Conservation (phyloP, 2,888 invertebrate species). For the Eupithecia tripunctaria region DNA sequence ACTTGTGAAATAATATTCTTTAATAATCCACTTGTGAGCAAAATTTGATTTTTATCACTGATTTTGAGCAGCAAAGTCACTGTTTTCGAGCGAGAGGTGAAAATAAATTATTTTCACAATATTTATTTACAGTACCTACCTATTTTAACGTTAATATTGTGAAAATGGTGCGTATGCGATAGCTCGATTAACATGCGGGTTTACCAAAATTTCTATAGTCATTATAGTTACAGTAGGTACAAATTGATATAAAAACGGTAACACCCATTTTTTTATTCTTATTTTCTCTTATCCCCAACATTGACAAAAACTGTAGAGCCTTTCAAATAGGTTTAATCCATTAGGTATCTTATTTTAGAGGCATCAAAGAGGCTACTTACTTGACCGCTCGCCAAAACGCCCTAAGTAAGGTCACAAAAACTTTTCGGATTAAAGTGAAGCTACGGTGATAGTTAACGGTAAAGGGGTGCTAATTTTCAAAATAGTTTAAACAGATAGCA, state of each 20-base stretch:
- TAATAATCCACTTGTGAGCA: too few relatives aligned
- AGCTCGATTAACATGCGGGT: neutral
- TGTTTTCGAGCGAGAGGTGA: too few relatives aligned
- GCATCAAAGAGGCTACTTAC: conserved; percentile 8
- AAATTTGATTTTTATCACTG: too few relatives aligned
- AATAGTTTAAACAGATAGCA: neutral
- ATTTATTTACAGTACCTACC: too few relatives aligned
- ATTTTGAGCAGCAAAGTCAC: too few relatives aligned
- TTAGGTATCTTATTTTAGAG: conserved; percentile 7
- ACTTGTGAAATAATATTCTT: too few relatives aligned
- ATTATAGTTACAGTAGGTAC: neutral
- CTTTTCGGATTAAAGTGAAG: conserved; percentile 18
- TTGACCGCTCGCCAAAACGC: conserved; percentile 13
- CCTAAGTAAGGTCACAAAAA: conserved; percentile 18
- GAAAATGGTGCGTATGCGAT: too few relatives aligned
- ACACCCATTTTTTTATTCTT: neutral
- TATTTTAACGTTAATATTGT: too few relatives aligned
- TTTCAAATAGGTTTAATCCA: conserved; percentile 6
- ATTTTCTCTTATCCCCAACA: neutral
- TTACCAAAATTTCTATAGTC: neutral
- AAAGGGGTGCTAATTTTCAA: neutral
- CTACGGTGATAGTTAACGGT: neutral
- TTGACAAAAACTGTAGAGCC: neutral
- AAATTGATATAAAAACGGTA: neutral
- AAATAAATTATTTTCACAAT: too few relatives aligned